Base-by-base conservation (phyloP, 2,888 invertebrate genomes). In the Camponotus fellah region DNA sequence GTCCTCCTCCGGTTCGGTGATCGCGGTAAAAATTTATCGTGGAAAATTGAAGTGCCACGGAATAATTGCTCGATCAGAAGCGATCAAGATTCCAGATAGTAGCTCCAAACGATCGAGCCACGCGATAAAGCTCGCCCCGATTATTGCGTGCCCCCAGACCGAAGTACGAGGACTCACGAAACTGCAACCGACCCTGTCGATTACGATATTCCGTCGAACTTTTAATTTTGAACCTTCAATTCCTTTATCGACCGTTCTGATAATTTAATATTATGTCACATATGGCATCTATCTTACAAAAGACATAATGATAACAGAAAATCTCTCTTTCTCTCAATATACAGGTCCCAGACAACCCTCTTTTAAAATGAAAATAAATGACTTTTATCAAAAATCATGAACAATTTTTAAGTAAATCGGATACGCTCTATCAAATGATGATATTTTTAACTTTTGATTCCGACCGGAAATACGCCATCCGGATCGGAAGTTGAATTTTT, bases 51-150 rank as follows among this genome's bases (percentile, higher is more conserved):
- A 86, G 76, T 83, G 81, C 83, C 85, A 62, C 81, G 68, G 82
- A 83, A 88, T 87, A 89, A 89, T 89, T 85, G 87, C 85, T 82
- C 85, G 88, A 88, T 86, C 86, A 84, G 79, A 66, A 83, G 58
- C 82, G 86, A 85, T 85, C 85, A 75, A 85, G 82, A 82, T 84
- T 79, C 76, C 53, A 68, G 88, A 88, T 88, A 86, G 85, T 32
- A 64, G 17, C 32, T 53, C 40, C 71, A 64, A 80, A 82, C 84
- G 86, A 88, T 88, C 74, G 60, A 64, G 77, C 84, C 82, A 80
- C 64, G 76, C 84, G 88, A 88, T 86, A 88, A 58, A 81, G 71
- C 62, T 71, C 81, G 68, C 77, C 56, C 77, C 71, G 72, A 88
- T 88, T 83, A 88, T 86, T 83, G 88, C 88, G 88, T 88, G 49